Conservation (phyloP, 2,888 invertebrate species). For the Drosophila phalerata region DNA sequence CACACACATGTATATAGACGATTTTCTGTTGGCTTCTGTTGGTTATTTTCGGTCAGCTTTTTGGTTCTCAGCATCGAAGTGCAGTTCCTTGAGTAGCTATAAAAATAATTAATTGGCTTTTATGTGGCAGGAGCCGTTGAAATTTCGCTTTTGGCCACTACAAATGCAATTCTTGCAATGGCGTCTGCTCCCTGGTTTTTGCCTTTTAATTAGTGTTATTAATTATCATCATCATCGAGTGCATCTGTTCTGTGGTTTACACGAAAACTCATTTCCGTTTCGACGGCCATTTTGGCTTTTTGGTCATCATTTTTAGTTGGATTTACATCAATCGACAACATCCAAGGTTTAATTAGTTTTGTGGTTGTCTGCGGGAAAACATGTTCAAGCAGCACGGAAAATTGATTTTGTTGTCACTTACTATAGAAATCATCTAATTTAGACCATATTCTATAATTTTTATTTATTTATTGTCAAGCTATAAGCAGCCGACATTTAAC, state of each 20-base stretch:
- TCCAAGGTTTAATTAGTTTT: slow-evolving; percentile 45
- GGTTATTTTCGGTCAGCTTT: slow-evolving; percentile 40
- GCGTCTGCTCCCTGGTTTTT: slow-evolving; percentile 36
- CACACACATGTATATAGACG: slow-evolving; percentile 15
- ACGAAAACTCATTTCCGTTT: slow-evolving; percentile 68
- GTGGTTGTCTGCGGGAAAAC: slow-evolving; percentile 26
- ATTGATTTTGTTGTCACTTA: slow-evolving; percentile 1
- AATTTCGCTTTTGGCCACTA: slow-evolving; percentile 54
- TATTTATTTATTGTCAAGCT: too few relatives aligned
- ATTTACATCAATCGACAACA: slow-evolving; percentile 12
- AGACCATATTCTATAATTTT: too few relatives aligned
- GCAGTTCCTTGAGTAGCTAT: slow-evolving; percentile 67
- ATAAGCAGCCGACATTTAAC: too few relatives aligned
- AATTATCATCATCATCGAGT: slow-evolving; percentile 51
- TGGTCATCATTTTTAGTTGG: slow-evolving; percentile 7
- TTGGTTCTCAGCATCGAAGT: slow-evolving; percentile 30
- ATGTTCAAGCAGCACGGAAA: neutral
- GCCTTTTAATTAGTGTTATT: slow-evolving; percentile 72
- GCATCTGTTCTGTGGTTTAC: slow-evolving; percentile 65
- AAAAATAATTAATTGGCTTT: slow-evolving; percentile 80
- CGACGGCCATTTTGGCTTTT: slow-evolving; percentile 59
- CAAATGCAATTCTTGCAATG: slow-evolving; percentile 42
- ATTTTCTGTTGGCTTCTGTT: slow-evolving; percentile 54
- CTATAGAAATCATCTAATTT: too few relatives aligned
- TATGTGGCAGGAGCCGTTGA: slow-evolving; percentile 79